phyloP scores from a whole-genome alignment of 1,140 invertebrate genomes.

The Amyelois transitella region DNA sequence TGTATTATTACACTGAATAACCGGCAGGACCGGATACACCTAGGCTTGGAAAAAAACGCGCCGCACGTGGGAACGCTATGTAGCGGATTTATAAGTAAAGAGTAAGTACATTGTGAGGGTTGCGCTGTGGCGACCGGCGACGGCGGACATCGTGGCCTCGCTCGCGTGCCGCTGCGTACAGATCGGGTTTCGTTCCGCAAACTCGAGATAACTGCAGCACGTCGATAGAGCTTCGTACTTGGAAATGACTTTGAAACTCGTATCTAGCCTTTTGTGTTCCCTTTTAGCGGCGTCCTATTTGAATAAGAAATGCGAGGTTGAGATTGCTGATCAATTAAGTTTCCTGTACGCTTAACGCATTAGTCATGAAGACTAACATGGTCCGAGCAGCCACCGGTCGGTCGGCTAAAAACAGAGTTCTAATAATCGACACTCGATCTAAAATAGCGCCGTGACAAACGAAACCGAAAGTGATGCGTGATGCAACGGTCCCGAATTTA shows the following conservation, averaged over 20 bases:
- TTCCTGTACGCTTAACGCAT: constrained; percentile 44
- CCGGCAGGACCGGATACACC: constrained; percentile 7
- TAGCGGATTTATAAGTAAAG: background rate
- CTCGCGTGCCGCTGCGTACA: constrained; percentile 46
- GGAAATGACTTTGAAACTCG: constrained; percentile 49
- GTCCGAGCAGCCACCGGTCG: constrained; percentile 18
- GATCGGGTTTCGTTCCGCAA: constrained; percentile 71
- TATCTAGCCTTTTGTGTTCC: constrained; percentile 47
- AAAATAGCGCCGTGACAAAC: constrained; percentile 69
- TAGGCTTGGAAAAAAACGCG: background rate
- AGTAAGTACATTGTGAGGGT: background rate
- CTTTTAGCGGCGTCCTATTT: constrained; percentile 48
- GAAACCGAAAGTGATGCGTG: constrained; percentile 69
- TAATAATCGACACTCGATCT: constrained; percentile 68
- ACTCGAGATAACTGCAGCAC: constrained; percentile 55
- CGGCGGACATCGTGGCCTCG: constrained; percentile 44
- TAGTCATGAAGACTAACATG: constrained; percentile 37
- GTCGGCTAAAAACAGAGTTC: constrained; percentile 54
- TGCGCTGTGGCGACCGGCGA: background rate
- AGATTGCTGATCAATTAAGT: constrained; percentile 45
- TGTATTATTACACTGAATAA: constrained; percentile 7
- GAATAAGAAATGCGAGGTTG: constrained; percentile 55
- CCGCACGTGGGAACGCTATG: constrained; percentile 14
- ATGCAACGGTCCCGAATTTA: constrained; percentile 69
- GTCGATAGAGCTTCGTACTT: constrained; percentile 42